Evolutionary conservation across 1,140 invertebrate genomes (phyloP).

Genomic region (Elymnias hypermnestra): DNA sequence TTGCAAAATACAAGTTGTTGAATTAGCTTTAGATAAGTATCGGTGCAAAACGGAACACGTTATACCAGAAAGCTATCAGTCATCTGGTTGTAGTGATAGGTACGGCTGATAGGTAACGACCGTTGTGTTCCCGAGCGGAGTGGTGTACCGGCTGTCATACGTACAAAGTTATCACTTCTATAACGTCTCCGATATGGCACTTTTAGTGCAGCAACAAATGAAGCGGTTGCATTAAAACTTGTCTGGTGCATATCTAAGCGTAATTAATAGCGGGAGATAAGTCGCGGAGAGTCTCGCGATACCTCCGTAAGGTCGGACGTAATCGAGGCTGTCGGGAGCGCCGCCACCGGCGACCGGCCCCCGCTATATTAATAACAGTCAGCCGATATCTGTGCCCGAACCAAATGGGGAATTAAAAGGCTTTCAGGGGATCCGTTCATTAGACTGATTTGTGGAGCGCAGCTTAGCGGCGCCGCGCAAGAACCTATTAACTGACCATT

Average conservation of each 20-base stretch:
- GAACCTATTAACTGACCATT: slow-evolving; percentile 54
- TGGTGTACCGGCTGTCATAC: slow-evolving; percentile 38
- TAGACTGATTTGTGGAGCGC: slow-evolving; percentile 59
- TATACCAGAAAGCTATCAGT: slow-evolving; percentile 47
- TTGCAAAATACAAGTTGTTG: slow-evolving; percentile 44
- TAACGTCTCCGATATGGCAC: slow-evolving; percentile 64
- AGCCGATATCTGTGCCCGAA: slow-evolving; percentile 55
- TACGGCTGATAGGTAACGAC: slow-evolving; percentile 25
- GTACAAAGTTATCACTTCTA: slow-evolving; percentile 59
- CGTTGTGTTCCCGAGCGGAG: slow-evolving; percentile 20
- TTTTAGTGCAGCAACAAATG: slow-evolving; percentile 62
- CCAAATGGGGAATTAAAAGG: slow-evolving; percentile 73
- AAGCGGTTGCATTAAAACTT: slow-evolving; percentile 74
- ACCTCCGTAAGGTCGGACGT: slow-evolving; percentile 40
- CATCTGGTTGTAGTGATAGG: slow-evolving; percentile 38
- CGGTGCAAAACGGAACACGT: slow-evolving; percentile 36
- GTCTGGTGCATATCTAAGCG: slow-evolving; percentile 63
- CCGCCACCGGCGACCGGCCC: slow-evolving; percentile 48
- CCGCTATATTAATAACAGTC: slow-evolving; percentile 67
- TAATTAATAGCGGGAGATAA: slow-evolving; percentile 73
- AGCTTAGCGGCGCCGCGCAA: slow-evolving; percentile 44
- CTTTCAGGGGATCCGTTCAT: slow-evolving; percentile 67
- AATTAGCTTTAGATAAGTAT: slow-evolving; percentile 50
- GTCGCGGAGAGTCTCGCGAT: slow-evolving; percentile 50
- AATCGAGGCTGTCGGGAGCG: slow-evolving; percentile 55